Percentiles rank a stretch among this genome's conserved stretches.
Conservation (phyloP, 2,888 invertebrate species). For the Meta bourneti region DNA sequence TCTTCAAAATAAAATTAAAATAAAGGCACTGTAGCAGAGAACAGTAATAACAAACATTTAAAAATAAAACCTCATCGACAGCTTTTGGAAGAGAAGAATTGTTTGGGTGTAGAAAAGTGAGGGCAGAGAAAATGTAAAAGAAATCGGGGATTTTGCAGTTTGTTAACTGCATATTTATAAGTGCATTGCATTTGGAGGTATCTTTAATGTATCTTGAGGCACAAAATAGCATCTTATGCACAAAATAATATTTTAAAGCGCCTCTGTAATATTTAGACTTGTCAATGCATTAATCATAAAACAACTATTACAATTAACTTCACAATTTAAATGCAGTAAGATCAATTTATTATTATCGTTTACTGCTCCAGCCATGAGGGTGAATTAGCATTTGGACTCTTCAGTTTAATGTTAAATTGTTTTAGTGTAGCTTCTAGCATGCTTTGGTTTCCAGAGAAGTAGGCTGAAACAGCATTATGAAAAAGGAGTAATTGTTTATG, state of each 20-base stretch:
- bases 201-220: constrained; percentile 29
- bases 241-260: constrained; percentile 42
- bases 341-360: constrained; percentile 39
- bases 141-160: constrained; percentile 28
- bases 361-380: constrained; percentile 89
- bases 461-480: constrained; percentile 97
- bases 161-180: constrained; percentile 8
- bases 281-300: constrained; percentile 43
- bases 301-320: constrained; percentile 33
- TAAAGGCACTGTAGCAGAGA: constrained; percentile 54
- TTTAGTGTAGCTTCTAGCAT: constrained; percentile 95
- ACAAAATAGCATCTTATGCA: constrained; percentile 56
- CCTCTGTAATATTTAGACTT: constrained; percentile 48
- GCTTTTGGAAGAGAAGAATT: constrained; percentile 7
- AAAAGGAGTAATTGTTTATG: constrained; percentile 97
- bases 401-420: constrained; percentile 95
- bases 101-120: constrained; percentile 7
- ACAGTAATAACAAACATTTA: neutral
- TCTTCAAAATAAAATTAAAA: constrained; percentile 34
- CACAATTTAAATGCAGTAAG: constrained; percentile 43
- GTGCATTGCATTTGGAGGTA: constrained; percentile 48
- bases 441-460: constrained; percentile 97
- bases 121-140: constrained; percentile 11
- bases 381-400: constrained; percentile 88
- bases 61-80: constrained; percentile 3